Base-by-base conservation (phyloP, 2,888 invertebrate genomes). In the Enchytraeus crypticus region DNA sequence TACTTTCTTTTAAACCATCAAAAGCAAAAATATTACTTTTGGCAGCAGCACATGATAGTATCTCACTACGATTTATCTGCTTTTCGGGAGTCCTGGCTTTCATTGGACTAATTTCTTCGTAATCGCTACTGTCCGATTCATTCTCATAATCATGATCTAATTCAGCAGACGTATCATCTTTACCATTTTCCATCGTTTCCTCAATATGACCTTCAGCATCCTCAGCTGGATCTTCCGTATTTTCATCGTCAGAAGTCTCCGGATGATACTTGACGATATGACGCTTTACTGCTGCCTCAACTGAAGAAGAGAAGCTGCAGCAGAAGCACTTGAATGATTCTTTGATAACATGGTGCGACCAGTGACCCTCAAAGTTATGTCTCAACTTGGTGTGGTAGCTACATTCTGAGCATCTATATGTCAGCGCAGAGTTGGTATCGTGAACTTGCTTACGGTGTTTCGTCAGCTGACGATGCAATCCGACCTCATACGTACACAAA, bases 261-360 rank as follows among this genome's bases (percentile, higher is more conserved):
- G 21, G 26, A 38, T 61, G 61, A 38, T 58, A 61, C 11, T 23
- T 23, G 8, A 56, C 29, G 5, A 58, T 34, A 34, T 61, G 61
- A 26, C 61, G 26, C 21, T 53, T 49, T 33, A 61, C 51, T 26
- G 57, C 57, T 29, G 43, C 56, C 27, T 61, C 61, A 11, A 32
- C 54, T 18, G 59, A 56, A 3, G 61, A 61, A 21, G 57, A 58
- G 49, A 58, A 61, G 33, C 57, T 61, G 23, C 61, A 61, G 38
- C 34, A 51, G 30, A 46, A 27, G 33, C 61, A 61, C 43, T 61
- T 61, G 53, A 61, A 57, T 1, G 61, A 46, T 34, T 32, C 32
- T 32, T 58, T 38, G 27, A 53, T 38, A n/a, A 43, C 27, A 30
- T 61, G 61, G 29, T 56, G 56, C 34, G 51, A 57, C 57, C 49